Evolutionary conservation across 2,888 invertebrate species (phyloP).

Genomic region (Ariolimax columbianus): DNA sequence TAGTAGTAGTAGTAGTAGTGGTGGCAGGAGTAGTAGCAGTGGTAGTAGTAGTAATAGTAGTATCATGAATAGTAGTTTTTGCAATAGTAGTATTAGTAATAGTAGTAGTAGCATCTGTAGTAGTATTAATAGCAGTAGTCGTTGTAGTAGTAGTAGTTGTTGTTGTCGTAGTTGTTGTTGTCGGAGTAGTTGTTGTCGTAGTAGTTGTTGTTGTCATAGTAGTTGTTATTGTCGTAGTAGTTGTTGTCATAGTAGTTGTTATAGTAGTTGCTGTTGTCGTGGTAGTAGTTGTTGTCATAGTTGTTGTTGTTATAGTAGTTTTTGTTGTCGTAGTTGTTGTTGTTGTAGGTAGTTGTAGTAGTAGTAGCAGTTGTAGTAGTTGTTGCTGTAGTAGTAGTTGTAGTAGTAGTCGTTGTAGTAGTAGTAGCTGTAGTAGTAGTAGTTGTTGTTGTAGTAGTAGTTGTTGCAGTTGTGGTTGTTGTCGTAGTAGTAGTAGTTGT

Average conservation of each 20-base stretch:
- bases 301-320: background rate
- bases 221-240: background rate
- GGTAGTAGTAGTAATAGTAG: background rate
- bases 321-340: too few species aligned
- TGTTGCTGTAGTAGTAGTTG: conserved; percentile 33
- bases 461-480: too few species aligned
- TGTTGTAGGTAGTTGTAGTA: too few species aligned
- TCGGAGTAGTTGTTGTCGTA: background rate
- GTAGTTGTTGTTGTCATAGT: conserved; percentile 27
- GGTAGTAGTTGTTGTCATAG: background rate
- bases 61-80: conserved; percentile 15
- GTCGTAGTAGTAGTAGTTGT: too few species aligned
- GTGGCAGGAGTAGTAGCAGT: background rate
- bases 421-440: conserved; percentile 29
- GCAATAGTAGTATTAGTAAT: background rate
- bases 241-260: background rate
- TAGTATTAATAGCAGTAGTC: background rate
- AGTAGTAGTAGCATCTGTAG: background rate
- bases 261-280: background rate
- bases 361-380: conserved; percentile 37
- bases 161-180: conserved; percentile 43
- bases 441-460: conserved; percentile 40
- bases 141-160: background rate
- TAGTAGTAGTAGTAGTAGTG: background rate
- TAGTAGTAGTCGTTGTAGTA: conserved; percentile 30